Evolutionary conservation across 2,888 invertebrate genomes (phyloP), one percentile per base, ranked within the genome.

Genomic region (Sinotaia quadrata): DNA sequence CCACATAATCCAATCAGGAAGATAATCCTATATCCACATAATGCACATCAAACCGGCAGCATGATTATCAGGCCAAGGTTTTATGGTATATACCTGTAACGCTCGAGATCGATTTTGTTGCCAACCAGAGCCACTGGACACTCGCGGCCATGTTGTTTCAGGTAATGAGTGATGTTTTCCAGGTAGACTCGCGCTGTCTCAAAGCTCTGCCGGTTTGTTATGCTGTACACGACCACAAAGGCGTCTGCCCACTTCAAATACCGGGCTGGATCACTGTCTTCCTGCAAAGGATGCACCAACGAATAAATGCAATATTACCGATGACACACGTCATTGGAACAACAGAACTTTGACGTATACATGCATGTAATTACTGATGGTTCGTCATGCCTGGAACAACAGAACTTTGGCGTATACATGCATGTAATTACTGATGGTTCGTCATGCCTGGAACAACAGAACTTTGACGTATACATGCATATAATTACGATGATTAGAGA

Each of bases 191-290:
- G 82, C 8, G 89, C 88, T 61, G 83, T 80, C 65, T 88, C 86
- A 71, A 88, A 88, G 72, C 87, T 89, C 24, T 80, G 74, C 52
- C 87, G 79, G 74, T 85, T 86, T 24, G 89, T 90, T 41, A 90
- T 88, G 76, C 89, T 88, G 81, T 89, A 90, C 4, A 90, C 88
- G 10, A 90, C 84, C 12, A 90, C 77, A 71, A 87, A 89, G 5
- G 87, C 87, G 77, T 89, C 89, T 4, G 89, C 89, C 89, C 89
- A 90, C 68, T 86, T 84, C 37, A 89, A 76, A 78, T 89, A 89
- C 15, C 89, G 80, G 29, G 81, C 82, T 2, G 86, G 84, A 68
- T 88, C 85, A 44, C 82, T 81, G 68, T 84, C 84, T 65, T 84
- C 85, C 88, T 88, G 75, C 24, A 27, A 24, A 29, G 56, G 21